phyloP scores from a whole-genome alignment of 2,888 invertebrate species.

The Salticus scenicus region DNA sequence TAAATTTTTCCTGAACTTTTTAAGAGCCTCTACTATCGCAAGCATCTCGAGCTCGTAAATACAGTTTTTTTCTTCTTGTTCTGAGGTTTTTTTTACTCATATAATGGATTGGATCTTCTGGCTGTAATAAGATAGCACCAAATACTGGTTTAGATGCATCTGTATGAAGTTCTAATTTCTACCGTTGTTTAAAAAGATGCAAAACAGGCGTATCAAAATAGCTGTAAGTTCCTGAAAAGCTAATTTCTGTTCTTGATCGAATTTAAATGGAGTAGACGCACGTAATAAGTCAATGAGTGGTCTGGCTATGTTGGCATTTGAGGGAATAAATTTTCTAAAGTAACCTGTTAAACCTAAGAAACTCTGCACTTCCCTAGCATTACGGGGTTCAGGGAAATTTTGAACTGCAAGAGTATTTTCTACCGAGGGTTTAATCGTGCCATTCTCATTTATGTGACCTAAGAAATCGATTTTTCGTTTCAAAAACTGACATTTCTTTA shows the following conservation, averaged over 20 bases:
- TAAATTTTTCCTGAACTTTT: slow-evolving; percentile 23
- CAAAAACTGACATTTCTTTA: slow-evolving; percentile 22
- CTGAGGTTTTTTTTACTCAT: background rate
- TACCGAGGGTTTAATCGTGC: background rate
- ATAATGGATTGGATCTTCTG: slow-evolving; percentile 22
- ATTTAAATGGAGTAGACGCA: background rate
- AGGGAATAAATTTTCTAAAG: background rate
- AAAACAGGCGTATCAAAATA: background rate
- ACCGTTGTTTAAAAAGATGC: background rate
- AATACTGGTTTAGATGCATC: background rate
- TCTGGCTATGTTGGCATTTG: background rate
- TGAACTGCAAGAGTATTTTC: slow-evolving; percentile 4
- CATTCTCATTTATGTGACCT: background rate
- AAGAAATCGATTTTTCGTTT: too few species aligned
- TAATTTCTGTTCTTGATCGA: background rate
- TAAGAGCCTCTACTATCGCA: slow-evolving; percentile 5
- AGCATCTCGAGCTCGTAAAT: background rate
- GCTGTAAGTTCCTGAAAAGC: background rate
- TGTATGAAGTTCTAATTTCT: background rate
- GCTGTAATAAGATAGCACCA: slow-evolving; percentile 15
- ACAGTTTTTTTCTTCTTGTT: slow-evolving; percentile 17
- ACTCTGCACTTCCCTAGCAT: too few species aligned
- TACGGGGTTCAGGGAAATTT: background rate
- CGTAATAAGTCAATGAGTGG: slow-evolving; percentile 3
- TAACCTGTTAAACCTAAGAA: background rate